A percentile compares a stretch with the other conserved stretches of the same genome.
phyloP scores from a whole-genome alignment of 2,888 invertebrate genomes.

The Thymelicus sylvestris region DNA sequence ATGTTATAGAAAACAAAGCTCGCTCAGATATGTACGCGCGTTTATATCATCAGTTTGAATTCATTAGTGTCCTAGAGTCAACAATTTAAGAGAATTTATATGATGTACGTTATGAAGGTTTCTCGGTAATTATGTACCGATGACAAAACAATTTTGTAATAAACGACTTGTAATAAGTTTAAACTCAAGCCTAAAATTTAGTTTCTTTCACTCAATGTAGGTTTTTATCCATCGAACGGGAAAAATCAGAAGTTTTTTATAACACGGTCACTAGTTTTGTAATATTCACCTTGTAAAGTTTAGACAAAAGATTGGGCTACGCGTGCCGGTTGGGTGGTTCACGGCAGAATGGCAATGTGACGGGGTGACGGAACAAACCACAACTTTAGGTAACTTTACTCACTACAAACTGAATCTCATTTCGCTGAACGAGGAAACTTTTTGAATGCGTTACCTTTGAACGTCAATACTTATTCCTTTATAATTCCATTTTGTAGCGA shows the following conservation, averaged over 20 bases:
- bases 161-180: too few relatives aligned
- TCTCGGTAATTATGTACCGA: background rate
- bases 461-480: background rate
- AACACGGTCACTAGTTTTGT: background rate
- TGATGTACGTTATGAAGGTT: background rate
- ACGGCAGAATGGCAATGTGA: background rate
- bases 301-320: background rate
- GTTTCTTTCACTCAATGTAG: too few relatives aligned
- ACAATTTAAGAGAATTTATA: background rate
- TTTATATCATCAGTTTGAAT: conserved; percentile 2
- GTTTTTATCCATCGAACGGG: too few relatives aligned
- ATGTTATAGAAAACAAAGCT: conserved; percentile 3
- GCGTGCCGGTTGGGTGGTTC: background rate
- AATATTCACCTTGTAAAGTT: background rate
- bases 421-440: conserved; percentile 4
- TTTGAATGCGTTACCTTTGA: background rate
- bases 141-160: too few relatives aligned
- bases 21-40: background rate
- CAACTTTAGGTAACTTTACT: background rate
- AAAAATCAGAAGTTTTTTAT: too few relatives aligned
- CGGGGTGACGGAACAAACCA: conserved; percentile 6
- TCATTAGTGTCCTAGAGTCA: background rate
- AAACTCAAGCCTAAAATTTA: too few relatives aligned
- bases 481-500: background rate
- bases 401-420: conserved; percentile 10